Conservation (phyloP, 2,113 vertebrate species). For the Engraulis encrasicolus region DNA sequence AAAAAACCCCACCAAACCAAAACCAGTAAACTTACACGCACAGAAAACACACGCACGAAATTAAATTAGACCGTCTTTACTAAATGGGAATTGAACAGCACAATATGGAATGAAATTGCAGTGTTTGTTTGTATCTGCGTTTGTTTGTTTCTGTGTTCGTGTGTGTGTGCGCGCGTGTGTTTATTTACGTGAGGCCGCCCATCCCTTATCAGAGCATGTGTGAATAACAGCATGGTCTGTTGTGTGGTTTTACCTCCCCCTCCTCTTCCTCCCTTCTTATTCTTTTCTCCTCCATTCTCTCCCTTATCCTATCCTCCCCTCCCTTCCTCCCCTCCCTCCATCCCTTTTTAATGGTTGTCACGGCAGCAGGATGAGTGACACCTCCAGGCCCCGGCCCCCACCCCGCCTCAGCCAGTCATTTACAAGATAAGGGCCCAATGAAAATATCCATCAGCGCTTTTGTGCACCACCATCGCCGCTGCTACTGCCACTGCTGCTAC, state of each 20-base stretch:
- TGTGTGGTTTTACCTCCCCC: too few species aligned
- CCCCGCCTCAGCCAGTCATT: constrained; percentile 72
- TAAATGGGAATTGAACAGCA: background rate
- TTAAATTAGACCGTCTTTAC: background rate
- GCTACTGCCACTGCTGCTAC: too few species aligned
- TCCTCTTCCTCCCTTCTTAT: too few species aligned
- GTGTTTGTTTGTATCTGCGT: too few species aligned
- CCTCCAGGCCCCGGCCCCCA: constrained; percentile 46
- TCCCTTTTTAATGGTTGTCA: constrained; percentile 37
- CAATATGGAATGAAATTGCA: too few species aligned
- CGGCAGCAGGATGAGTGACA: constrained; percentile 40
- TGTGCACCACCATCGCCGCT: too few species aligned
- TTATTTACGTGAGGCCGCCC: too few species aligned
- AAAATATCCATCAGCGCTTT: constrained; percentile 72
- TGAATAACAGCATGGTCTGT: constrained; percentile 66
- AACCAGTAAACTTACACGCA: background rate
- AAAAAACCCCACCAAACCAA: background rate
- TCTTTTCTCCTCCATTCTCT: constrained; percentile 37
- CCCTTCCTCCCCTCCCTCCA: background rate
- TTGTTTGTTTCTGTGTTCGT: too few species aligned
- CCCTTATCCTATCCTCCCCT: constrained; percentile 35
- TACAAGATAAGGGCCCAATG: constrained; percentile 78
- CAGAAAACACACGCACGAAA: too few species aligned
- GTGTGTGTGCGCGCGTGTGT: too few species aligned
- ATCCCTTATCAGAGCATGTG: constrained; percentile 65